phyloP scores from a whole-genome alignment of 1,140 invertebrate species.

The Andricus grossulariae region DNA sequence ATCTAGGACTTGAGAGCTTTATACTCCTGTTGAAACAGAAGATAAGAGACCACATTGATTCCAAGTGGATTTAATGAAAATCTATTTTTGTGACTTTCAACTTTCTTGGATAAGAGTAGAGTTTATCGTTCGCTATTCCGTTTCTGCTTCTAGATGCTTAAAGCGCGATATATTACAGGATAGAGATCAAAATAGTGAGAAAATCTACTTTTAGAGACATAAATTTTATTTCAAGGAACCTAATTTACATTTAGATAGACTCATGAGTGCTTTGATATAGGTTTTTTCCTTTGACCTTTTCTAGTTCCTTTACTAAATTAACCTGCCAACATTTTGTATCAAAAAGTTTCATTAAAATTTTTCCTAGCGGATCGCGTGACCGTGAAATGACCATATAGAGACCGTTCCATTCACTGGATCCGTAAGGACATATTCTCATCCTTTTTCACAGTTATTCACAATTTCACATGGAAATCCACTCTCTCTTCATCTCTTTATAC shows the following conservation, averaged over 20 bases:
- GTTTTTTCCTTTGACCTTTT: background rate
- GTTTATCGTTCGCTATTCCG: conserved; percentile 12
- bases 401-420: no score
- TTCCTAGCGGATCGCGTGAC: no score
- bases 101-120: conserved; percentile 20
- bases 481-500: no score
- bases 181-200: background rate
- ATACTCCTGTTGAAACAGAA: conserved; percentile 78
- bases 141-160: background rate
- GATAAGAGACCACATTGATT: conserved; percentile 31
- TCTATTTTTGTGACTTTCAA: conserved; percentile 18
- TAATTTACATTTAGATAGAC: conserved; percentile 23
- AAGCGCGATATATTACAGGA: background rate
- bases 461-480: no score
- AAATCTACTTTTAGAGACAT: conserved; percentile 1
- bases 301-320: background rate
- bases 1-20: conserved; percentile 96
- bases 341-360: no score
- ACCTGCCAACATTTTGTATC: background rate
- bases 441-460: no score
- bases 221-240: background rate
- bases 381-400: no score
- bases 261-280: background rate
- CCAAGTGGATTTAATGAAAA: conserved; percentile 21
- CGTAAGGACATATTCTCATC: no score